Percentiles rank a stretch among this genome's conserved stretches.
Evolutionary conservation across 2,888 invertebrate species (phyloP).

Genomic region (Campoplex capitator): DNA sequence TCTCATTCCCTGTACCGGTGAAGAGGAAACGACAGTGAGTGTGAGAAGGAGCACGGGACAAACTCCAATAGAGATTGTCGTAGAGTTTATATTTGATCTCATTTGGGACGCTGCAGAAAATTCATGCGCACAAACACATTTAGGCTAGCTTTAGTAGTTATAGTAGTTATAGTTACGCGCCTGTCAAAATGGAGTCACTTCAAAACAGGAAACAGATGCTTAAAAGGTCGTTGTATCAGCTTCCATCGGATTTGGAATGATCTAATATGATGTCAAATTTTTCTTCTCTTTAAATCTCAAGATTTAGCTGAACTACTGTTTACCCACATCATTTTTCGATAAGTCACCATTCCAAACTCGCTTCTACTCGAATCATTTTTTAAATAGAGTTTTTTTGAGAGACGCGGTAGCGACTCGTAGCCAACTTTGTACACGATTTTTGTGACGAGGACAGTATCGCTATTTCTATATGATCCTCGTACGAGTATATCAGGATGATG

Average conservation of each 20-base stretch:
- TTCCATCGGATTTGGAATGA: not conserved
- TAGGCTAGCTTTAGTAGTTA: not conserved
- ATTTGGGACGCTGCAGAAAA: not conserved
- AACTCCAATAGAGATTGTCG: conserved; percentile 5
- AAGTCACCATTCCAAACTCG: too few relatives aligned
- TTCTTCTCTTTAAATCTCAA: not conserved
- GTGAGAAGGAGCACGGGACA: not conserved
- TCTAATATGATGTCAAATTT: not conserved
- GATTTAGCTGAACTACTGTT: not conserved
- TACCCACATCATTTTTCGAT: not conserved
- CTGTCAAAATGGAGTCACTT: not conserved
- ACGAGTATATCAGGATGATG: not conserved
- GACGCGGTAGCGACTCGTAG: too few relatives aligned
- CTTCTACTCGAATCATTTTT: not conserved
- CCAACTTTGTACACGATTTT: not conserved
- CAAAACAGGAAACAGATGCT: not conserved
- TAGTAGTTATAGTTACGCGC: not conserved
- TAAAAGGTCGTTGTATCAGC: not conserved
- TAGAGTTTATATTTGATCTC: conserved; percentile 2
- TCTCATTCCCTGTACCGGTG: conserved; percentile 42
- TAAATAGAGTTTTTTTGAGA: not conserved
- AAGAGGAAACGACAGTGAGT: conserved; percentile 25
- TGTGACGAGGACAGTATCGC: conserved; percentile 4
- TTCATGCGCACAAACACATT: not conserved
- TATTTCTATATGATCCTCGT: not conserved